Percentiles rank a stretch among this genome's conserved stretches.
These are phyloP conservation scores for Azorinus chamasolen DNA, from an alignment of 2,888 invertebrate genomes.

Conservation along the genomic window DNA sequence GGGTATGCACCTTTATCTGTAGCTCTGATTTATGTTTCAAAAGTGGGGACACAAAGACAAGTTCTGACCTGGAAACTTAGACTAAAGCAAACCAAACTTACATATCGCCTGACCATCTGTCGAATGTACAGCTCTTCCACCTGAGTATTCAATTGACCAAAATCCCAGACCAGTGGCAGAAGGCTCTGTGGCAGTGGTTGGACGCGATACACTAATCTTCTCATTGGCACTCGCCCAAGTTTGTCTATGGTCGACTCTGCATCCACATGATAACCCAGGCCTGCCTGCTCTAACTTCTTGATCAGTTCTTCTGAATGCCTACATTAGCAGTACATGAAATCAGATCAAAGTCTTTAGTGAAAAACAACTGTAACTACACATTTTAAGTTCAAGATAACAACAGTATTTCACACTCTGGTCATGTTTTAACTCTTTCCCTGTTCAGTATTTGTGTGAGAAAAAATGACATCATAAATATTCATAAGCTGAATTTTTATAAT, in stretches of 20 bases:
- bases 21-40: too few relatives aligned
- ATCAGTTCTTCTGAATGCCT: constrained; percentile 83
- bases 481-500: too few relatives aligned
- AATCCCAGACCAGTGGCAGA: constrained; percentile 85
- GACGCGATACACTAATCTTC: constrained; percentile 84
- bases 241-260: constrained; percentile 79
- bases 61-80: too few relatives aligned
- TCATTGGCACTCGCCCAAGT: constrained; percentile 82
- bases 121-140: constrained; percentile 82
- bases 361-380: too few relatives aligned
- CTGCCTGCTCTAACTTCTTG: constrained; percentile 80
- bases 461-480: too few relatives aligned
- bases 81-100: constrained; percentile 35
- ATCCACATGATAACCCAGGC: constrained; percentile 83
- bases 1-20: too few relatives aligned
- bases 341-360: too few relatives aligned
- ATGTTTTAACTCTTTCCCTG: too few relatives aligned
- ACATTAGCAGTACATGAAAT: constrained; percentile 6
- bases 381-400: too few relatives aligned
- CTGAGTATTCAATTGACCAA: constrained; percentile 79
- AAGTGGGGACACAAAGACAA: too few relatives aligned
- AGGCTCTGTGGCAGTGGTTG: constrained; percentile 84
- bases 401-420: too few relatives aligned
- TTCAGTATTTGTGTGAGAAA: too few relatives aligned
- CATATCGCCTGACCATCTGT: constrained; percentile 81